phyloP scores from a whole-genome alignment of 2,888 invertebrate genomes.

The Nezara viridula region DNA sequence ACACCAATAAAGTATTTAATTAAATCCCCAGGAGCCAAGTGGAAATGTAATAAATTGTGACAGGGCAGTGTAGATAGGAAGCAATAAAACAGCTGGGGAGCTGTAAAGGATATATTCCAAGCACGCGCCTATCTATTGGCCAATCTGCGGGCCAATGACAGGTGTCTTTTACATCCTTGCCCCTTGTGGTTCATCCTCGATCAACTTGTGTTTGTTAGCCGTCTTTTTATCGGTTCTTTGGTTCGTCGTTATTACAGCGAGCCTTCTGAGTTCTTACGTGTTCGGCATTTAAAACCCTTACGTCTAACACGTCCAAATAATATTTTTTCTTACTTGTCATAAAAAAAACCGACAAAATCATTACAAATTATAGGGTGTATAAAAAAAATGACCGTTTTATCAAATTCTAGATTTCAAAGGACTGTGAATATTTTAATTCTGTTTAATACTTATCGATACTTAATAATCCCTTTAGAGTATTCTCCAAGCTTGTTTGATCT shows the following conservation, averaged over 20 bases:
- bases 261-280: not conserved
- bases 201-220: conserved; percentile 8
- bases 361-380: too few species aligned
- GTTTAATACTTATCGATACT: too few species aligned
- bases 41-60: conserved; percentile 23
- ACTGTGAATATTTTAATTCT: too few species aligned
- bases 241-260: not conserved
- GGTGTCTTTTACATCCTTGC: conserved; percentile 16
- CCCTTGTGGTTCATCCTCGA: not conserved
- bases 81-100: not conserved
- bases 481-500: too few species aligned
- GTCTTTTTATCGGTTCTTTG: not conserved
- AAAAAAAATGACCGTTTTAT: too few species aligned
- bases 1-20: not conserved
- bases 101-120: not conserved
- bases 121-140: conserved; percentile 10
- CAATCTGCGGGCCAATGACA: conserved; percentile 29
- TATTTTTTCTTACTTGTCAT: not conserved
- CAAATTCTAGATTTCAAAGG: too few species aligned
- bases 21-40: not conserved
- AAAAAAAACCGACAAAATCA: too few species aligned
- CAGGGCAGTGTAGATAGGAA: not conserved
- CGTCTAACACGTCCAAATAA: not conserved
- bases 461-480: too few species aligned
- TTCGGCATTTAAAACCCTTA: not conserved